Conservation (phyloP, 2,113 vertebrate species). For the Sinocyclocheilus rhinocerous region DNA sequence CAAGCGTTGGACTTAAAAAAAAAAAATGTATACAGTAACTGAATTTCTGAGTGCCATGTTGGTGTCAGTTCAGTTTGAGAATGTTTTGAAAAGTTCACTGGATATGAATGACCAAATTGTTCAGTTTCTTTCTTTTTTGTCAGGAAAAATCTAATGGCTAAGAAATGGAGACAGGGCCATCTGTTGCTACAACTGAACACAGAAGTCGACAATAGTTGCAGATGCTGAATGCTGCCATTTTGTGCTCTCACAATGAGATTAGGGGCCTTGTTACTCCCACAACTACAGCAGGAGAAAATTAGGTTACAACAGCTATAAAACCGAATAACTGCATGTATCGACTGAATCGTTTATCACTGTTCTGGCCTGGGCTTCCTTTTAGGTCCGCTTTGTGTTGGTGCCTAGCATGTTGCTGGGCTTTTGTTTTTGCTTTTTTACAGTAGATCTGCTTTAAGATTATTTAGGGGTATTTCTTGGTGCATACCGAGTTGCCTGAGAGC, state of each 20-base stretch:
- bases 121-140: neutral
- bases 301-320: slow-evolving; percentile 12
- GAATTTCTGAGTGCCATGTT: neutral
- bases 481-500: slow-evolving; percentile 33
- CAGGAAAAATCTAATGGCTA: slow-evolving; percentile 11
- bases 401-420: neutral
- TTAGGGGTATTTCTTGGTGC: neutral
- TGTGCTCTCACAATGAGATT: slow-evolving; percentile 28
- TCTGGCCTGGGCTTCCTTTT: neutral
- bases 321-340: neutral
- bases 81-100: neutral
- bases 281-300: slow-evolving; percentile 19
- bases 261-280: slow-evolving; percentile 36
- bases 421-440: neutral
- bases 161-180: slow-evolving; percentile 31
- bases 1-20: neutral
- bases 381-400: neutral
- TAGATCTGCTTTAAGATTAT: neutral
- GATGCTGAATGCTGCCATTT: slow-evolving; percentile 33
- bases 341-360: neutral
- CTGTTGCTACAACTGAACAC: slow-evolving; percentile 31
- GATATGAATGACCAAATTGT: slow-evolving; percentile 35
- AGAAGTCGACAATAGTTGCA: neutral
- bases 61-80: neutral
- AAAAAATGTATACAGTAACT: slow-evolving; percentile 1